Evolutionary conservation across 2,113 vertebrate species (phyloP).

Genomic region (Phoxinus phoxinus): DNA sequence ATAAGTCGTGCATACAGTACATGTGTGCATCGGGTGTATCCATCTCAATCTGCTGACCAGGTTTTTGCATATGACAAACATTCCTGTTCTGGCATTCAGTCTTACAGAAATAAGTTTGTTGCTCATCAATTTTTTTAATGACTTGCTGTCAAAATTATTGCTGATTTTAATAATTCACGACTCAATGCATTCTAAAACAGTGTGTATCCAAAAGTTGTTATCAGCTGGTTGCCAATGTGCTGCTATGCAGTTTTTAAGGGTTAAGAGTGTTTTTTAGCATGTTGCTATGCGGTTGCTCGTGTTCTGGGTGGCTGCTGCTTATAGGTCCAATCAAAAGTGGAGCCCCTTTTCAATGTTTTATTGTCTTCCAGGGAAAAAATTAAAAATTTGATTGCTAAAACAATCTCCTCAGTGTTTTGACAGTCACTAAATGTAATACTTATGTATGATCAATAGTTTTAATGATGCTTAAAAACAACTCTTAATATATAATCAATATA

Average conservation of each 20-base stretch:
- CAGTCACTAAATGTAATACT: neutral
- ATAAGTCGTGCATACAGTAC: constrained; percentile 5
- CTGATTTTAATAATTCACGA: neutral
- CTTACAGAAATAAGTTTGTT: neutral
- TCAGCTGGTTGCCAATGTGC: too few species aligned
- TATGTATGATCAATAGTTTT: neutral
- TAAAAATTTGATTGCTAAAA: neutral
- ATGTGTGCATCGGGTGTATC: constrained; percentile 12
- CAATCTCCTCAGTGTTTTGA: neutral
- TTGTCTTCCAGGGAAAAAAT: neutral
- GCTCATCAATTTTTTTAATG: neutral
- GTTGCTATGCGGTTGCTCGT: too few species aligned
- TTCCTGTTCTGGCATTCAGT: neutral
- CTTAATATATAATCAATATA: neutral
- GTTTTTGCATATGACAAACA: neutral
- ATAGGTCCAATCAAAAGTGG: too few species aligned
- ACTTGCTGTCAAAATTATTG: neutral
- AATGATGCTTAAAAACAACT: neutral
- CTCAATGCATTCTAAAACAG: neutral
- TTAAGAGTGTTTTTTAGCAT: too few species aligned
- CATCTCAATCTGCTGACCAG: neutral
- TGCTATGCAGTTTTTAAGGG: too few species aligned
- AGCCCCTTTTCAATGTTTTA: too few species aligned
- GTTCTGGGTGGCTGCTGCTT: neutral
- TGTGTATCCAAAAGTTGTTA: neutral